A percentile compares a stretch with the other conserved stretches of the same genome.
Conservation (phyloP, 2,113 vertebrate species). For the Emydocephalus ijimae region DNA sequence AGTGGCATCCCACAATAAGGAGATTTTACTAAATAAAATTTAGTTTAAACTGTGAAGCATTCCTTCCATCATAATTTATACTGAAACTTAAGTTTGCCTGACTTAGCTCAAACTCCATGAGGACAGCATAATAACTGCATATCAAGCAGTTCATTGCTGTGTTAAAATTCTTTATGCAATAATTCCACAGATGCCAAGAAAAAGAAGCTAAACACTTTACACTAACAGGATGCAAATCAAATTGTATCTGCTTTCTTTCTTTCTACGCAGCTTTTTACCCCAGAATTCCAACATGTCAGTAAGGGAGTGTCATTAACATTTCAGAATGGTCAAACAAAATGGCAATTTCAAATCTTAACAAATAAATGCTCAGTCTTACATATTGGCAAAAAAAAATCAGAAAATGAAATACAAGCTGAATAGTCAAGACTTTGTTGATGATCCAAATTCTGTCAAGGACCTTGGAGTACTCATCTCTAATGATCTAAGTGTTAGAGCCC, state of each 20-base stretch:
- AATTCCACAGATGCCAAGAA: neutral
- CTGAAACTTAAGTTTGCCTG: constrained; percentile 28
- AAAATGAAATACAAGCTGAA: too few relatives aligned
- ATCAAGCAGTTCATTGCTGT: constrained; percentile 17
- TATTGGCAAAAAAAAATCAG: too few relatives aligned
- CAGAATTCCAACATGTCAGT: neutral
- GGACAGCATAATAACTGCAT: constrained; percentile 31
- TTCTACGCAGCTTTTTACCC: neutral
- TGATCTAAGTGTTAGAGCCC: too few relatives aligned
- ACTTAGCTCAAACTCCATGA: constrained; percentile 36
- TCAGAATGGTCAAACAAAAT: too few relatives aligned
- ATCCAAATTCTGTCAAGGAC: too few relatives aligned
- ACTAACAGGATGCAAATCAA: neutral
- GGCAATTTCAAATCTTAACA: too few relatives aligned
- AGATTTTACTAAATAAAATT: constrained; percentile 44
- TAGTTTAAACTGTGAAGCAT: constrained; percentile 39
- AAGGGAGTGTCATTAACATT: neutral
- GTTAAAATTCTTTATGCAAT: constrained; percentile 7
- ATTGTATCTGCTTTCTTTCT: neutral
- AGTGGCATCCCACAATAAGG: constrained; percentile 37
- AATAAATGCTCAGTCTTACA: too few relatives aligned
- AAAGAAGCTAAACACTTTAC: neutral
- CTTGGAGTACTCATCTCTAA: too few relatives aligned
- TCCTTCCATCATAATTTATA: constrained; percentile 40
- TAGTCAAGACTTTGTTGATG: too few relatives aligned